These are phyloP conservation scores for Diplolepis rosae DNA, from an alignment of 2,888 invertebrate species.

Conservation along the genomic window DNA sequence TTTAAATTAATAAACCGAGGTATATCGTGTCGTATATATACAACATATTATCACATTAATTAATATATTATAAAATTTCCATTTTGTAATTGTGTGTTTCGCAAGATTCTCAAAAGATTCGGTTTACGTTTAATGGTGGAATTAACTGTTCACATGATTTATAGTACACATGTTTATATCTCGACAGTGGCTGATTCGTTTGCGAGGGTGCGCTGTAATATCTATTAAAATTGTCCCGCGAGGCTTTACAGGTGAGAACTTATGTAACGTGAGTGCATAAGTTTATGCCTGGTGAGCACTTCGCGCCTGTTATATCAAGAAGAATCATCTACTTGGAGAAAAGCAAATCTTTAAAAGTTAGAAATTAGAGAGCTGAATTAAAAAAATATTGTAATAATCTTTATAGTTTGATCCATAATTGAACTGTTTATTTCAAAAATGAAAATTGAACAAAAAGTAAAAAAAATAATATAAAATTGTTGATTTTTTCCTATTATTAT, in stretches of 20 bases:
- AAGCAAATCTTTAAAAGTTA: neutral
- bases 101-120: slow-evolving; percentile 7
- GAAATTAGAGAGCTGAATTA: neutral
- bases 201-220: slow-evolving; percentile 30
- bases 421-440: no score
- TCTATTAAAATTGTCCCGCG: slow-evolving; percentile 21
- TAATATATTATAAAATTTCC: slow-evolving; percentile 4
- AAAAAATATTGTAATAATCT: no score
- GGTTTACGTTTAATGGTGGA: neutral
- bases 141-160: neutral
- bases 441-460: neutral
- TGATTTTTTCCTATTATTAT: no score
- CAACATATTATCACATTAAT: neutral
- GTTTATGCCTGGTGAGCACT: slow-evolving; percentile 17
- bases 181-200: slow-evolving; percentile 19
- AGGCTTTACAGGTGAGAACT: slow-evolving; percentile 19
- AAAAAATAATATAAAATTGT: no score
- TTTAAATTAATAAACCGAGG: neutral
- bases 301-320: slow-evolving; percentile 14
- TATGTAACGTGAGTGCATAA: no score
- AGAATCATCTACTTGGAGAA: slow-evolving; percentile 4
- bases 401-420: no score
- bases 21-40: neutral
- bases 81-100: neutral
- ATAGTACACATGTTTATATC: slow-evolving; percentile 13